Evolutionary conservation across 2,888 invertebrate genomes (phyloP), one percentile per base, ranked within the genome.

Genomic region (Nebria brevicollis): DNA sequence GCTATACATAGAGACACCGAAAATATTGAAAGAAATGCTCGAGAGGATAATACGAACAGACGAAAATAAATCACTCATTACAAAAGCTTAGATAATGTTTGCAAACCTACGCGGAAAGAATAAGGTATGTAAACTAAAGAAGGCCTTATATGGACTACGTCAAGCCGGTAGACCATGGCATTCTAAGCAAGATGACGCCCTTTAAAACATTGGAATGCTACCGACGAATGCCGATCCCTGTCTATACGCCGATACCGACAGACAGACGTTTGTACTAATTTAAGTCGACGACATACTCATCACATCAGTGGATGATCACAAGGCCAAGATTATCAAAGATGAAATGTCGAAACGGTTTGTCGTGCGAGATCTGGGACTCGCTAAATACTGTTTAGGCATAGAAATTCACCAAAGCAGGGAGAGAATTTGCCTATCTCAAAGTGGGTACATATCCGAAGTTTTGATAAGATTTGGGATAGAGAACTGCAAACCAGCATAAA

Each of bases 281-380:
- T 85, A 85, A 74, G 85, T 86, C 2, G 84, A 86, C 66, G 85
- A 86, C 64, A 84, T 86, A 25, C 41, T 86, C 7, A 75, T 85
- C 11, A 80, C 79, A 7, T 85, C 83, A 7, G 81, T 74, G 20
- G 73, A 83, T 82, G 4, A 34, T n/a, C 54, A 75, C n/a, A 75
- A 66, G 15, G 82, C 84, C 15, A 68, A 77, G 5, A 34, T 72
- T 68, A 70, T 85, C n/a, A 81, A 64, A 34, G 15, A 70, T 11
- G 66, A 78, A 42, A 75, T 85, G 25, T 74, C 77, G 6, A 75
- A 77, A 76, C 78, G 77, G 2, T 85, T 85, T 75, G 83, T 83
- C 34, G 83, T 84, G 64, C 85, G 84, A 73, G 83, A 85, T 75
- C 66, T 84, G 13, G 75, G 70, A 41, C 43, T 6, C 25, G 83